Evolutionary conservation across 2,113 vertebrate species (phyloP).

Genomic region (Cygnus buccinator): DNA sequence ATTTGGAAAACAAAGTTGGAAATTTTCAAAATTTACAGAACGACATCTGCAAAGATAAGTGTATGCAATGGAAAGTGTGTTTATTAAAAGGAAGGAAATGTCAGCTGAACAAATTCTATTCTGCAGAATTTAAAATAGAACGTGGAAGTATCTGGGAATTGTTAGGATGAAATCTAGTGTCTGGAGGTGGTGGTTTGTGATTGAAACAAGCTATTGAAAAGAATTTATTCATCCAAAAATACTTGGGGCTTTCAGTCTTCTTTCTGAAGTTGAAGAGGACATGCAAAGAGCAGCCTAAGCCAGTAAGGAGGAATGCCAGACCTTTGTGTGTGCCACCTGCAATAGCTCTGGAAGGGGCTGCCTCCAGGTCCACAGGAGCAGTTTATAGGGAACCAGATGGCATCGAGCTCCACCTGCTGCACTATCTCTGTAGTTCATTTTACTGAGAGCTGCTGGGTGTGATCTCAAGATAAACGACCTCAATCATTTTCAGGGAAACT

Average conservation of each 20-base stretch:
- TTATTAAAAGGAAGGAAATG: neutral
- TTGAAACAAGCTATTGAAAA: neutral
- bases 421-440: neutral
- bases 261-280: neutral
- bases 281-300: neutral
- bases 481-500: neutral
- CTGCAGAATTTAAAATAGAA: neutral
- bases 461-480: neutral
- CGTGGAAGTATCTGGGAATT: neutral
- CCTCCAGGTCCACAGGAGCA: fast-evolving
- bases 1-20: neutral
- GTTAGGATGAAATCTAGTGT: neutral
- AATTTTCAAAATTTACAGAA: neutral
- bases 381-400: neutral
- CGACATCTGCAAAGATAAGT: neutral
- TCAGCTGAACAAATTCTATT: neutral
- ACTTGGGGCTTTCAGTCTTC: neutral
- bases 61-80: neutral
- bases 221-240: neutral
- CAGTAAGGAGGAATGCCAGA: neutral
- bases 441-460: neutral
- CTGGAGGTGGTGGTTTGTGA: neutral
- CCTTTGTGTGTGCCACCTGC: neutral
- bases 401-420: slow-evolving; percentile 73
- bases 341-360: fast-evolving